phyloP scores from a whole-genome alignment of 2,888 invertebrate genomes.

The Macrophya alboannulata region DNA sequence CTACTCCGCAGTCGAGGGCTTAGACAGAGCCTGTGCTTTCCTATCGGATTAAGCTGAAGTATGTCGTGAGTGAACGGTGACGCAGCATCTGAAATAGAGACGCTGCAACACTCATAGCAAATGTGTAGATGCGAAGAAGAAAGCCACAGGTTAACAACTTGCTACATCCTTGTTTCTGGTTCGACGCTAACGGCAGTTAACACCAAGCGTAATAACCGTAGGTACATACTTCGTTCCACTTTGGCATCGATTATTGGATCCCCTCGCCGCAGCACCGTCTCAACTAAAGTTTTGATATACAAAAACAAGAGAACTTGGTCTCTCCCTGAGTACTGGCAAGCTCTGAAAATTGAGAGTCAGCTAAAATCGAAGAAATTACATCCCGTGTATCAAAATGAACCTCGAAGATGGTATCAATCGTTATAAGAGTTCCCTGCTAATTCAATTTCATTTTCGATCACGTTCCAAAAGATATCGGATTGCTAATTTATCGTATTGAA shows the following conservation, averaged over 20 bases:
- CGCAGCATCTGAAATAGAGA: neutral
- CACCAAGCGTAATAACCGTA: conserved; percentile 31
- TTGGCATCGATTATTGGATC: conserved; percentile 49
- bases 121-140: neutral
- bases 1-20: neutral
- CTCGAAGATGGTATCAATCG: neutral
- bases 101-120: neutral
- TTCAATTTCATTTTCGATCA: neutral
- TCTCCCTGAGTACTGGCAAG: neutral
- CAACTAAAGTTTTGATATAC: neutral
- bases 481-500: neutral
- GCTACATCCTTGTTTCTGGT: neutral
- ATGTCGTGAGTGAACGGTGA: neutral
- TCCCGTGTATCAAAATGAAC: neutral
- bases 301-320: neutral
- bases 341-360: neutral
- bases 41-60: neutral
- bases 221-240: conserved; percentile 41
- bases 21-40: neutral
- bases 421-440: neutral
- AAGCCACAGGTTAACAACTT: conserved; percentile 12
- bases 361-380: neutral
- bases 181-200: conserved; percentile 9
- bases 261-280: neutral
- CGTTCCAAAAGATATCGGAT: neutral